Evolutionary conservation across 2,888 invertebrate species (phyloP), one percentile per base, ranked within the genome.

Genomic region (Pammene aurita): DNA sequence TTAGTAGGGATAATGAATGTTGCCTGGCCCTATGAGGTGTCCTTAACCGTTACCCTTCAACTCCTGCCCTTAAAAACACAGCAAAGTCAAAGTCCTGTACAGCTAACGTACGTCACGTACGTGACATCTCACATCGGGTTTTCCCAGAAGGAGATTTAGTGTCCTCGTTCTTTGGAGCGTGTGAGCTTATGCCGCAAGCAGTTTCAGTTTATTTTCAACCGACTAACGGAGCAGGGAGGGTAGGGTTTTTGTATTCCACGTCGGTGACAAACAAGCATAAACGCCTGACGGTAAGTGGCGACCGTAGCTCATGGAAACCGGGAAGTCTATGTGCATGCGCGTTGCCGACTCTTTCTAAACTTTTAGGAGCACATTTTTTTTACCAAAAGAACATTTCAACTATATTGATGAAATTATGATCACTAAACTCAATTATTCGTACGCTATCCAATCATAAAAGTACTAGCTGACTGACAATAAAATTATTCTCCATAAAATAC

Each of bases 381-480:
- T 38, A 1, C 26, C 26, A 38, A 38, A 38, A 6, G 9, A 38
- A 9, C 38, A 5, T 2, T 48, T 0, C 16, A 9, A 35, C 13
- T 6, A n/a, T 1, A 38, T 10, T 56, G 16, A 16, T 14, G 42
- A 42, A 57, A 41, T 41, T 55, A 55, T 14, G 55, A 16, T 0
- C 55, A 56, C 16, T 42, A 18, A 26, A 26, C 4, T 26, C 26
- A 57, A 57, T 42, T 13, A 41, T 13, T 41, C 16, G 1, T 6
- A 26, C 26, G 42, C 42, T n/a, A 44, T 58, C 34, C 11, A 58
- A 58, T n/a, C 35, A 14, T 10, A 26, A n/a, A n/a, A 26, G 26
- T 26, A 48, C 46, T 35, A 61, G 38, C 48, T 48, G 60, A 61
- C 50, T 14, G 4, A 60, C n/a, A n/a, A 58, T 57, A 46, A 48